Evolutionary conservation across 2,113 vertebrate genomes (phyloP).

Genomic region (Oreochromis spilurus): DNA sequence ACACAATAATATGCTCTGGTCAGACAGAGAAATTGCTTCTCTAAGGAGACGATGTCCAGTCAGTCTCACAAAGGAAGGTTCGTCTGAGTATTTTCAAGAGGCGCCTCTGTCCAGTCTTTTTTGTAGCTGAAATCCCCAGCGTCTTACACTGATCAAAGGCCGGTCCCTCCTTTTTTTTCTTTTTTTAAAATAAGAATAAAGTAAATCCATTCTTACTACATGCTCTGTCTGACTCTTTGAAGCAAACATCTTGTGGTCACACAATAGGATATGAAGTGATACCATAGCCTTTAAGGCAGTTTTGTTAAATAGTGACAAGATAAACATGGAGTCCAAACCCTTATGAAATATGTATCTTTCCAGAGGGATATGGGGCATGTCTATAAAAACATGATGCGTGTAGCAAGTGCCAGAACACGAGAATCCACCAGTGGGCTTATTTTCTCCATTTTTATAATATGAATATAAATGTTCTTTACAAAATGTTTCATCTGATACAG

Average conservation of each 20-base stretch:
- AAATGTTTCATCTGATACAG: background rate
- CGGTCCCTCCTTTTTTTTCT: background rate
- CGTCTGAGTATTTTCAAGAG: conserved; percentile 18
- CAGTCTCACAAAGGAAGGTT: conserved; percentile 27
- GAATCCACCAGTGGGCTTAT: conserved; percentile 3
- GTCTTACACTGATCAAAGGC: conserved; percentile 38
- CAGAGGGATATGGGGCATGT: background rate
- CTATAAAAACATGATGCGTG: conserved; percentile 17
- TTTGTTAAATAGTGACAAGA: conserved; percentile 48
- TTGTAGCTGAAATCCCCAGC: conserved; percentile 5
- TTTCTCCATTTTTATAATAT: background rate
- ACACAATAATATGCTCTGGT: background rate
- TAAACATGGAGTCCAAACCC: conserved; percentile 27
- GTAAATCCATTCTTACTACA: conserved; percentile 8
- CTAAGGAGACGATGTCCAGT: conserved; percentile 1
- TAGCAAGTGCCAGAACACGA: background rate
- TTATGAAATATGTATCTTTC: conserved; percentile 55
- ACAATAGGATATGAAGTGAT: conserved; percentile 20
- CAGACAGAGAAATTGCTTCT: conserved; percentile 27
- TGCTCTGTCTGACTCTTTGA: background rate
- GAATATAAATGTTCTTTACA: background rate
- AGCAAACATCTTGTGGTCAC: background rate
- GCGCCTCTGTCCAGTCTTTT: background rate
- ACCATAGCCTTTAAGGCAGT: conserved; percentile 9
- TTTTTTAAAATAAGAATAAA: conserved; percentile 6